Percentiles rank a stretch among this genome's conserved stretches.
Evolutionary conservation across 2,888 invertebrate species (phyloP).

Genomic region (Epinotia demarniana): DNA sequence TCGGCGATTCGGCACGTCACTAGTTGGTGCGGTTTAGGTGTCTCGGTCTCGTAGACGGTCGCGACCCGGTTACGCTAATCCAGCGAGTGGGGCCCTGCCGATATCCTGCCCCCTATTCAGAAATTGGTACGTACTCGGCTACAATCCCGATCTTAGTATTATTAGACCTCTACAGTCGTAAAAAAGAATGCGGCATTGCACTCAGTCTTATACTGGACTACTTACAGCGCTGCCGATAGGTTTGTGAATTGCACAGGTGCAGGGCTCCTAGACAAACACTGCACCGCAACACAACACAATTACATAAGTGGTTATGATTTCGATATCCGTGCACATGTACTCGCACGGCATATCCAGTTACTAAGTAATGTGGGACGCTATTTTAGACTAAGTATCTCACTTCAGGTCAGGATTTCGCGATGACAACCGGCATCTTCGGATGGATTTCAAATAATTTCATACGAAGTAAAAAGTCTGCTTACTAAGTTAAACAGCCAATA

Average conservation of each 20-base stretch:
- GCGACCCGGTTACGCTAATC: constrained; percentile 72
- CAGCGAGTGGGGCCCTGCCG: constrained; percentile 57
- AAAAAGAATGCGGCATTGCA: background rate
- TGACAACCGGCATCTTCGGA: background rate
- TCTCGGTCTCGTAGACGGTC: constrained; percentile 30
- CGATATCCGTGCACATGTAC: constrained; percentile 23
- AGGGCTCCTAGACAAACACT: constrained; percentile 58
- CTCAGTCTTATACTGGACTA: background rate
- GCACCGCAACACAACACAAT: constrained; percentile 45
- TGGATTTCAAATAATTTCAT: background rate
- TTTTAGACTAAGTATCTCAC: no score
- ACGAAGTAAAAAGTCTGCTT: no score
- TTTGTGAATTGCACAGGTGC: constrained; percentile 50
- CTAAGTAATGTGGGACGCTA: background rate
- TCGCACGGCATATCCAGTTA: background rate
- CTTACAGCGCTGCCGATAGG: background rate
- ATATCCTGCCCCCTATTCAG: constrained; percentile 53
- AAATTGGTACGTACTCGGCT: background rate
- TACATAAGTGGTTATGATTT: constrained; percentile 40
- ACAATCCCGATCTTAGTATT: background rate
- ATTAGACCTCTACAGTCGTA: background rate
- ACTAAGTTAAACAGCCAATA: no score
- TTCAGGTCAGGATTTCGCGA: background rate
- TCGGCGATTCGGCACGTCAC: background rate
- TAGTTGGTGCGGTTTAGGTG: constrained; percentile 21